Conservation (phyloP, 2,113 vertebrate species). For the Xiphophorus couchianus region DNA sequence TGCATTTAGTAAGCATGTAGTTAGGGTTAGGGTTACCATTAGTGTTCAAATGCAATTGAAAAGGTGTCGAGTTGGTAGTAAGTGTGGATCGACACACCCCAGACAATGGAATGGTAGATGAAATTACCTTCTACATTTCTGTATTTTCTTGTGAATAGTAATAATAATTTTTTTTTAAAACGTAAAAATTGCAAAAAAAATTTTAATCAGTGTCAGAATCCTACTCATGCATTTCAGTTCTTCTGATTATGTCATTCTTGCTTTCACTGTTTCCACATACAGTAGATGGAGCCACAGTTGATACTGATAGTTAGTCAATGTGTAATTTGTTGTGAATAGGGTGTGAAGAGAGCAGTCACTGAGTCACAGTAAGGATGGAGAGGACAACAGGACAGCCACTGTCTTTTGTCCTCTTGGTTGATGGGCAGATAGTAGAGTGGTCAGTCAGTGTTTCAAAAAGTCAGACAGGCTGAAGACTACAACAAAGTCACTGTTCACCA, state of each 20-base stretch:
- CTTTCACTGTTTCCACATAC: background rate
- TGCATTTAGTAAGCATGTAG: no score
- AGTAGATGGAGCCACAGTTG: background rate
- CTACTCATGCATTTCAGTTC: background rate
- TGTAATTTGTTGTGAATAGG: slow-evolving; percentile 15
- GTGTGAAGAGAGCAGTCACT: slow-evolving; percentile 7
- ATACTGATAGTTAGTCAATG: background rate
- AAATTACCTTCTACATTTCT: no score
- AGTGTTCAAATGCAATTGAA: no score
- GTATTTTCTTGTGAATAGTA: no score
- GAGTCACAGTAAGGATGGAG: slow-evolving; percentile 14
- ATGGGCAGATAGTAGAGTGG: slow-evolving; percentile 19
- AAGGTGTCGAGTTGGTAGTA: no score
- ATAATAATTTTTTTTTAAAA: no score
- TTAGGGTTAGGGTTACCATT: no score
- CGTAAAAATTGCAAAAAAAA: no score
- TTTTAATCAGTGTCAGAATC: no score
- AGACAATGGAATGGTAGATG: no score
- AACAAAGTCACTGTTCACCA: slow-evolving; percentile 44
- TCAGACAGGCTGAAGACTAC: slow-evolving; percentile 26
- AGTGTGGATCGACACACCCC: no score
- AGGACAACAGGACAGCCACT: slow-evolving; percentile 31
- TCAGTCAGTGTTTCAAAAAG: slow-evolving; percentile 28
- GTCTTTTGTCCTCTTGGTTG: slow-evolving; percentile 37
- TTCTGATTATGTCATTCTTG: background rate